These are phyloP conservation scores for Pseudolaguvia tuberculata DNA, from an alignment of 2,113 vertebrate genomes.

Conservation along the genomic window DNA sequence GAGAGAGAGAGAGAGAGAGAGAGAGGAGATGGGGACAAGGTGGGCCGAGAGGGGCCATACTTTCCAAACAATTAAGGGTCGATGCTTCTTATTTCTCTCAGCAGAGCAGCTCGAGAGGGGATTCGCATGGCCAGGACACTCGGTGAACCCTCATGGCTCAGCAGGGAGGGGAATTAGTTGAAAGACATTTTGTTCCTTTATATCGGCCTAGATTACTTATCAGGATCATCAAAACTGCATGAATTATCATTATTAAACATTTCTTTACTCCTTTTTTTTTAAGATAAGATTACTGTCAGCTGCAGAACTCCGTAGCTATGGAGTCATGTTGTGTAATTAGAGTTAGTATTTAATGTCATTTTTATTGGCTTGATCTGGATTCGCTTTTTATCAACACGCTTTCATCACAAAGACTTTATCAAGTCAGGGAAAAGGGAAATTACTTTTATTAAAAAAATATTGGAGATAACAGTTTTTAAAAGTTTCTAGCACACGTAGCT, in stretches of 20 bases:
- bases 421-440: slow-evolving; percentile 20
- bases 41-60: slow-evolving; percentile 60
- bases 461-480: not conserved
- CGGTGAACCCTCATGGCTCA: slow-evolving; percentile 58
- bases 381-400: slow-evolving; percentile 5
- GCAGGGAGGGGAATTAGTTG: slow-evolving; percentile 63
- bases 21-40: slow-evolving; percentile 29
- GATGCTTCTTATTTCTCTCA: slow-evolving; percentile 73
- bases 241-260: slow-evolving; percentile 67
- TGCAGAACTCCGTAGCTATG: slow-evolving; percentile 54
- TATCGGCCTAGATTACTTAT: slow-evolving; percentile 72
- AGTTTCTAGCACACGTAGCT: not conserved
- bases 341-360: slow-evolving; percentile 57
- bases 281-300: slow-evolving; percentile 52
- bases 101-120: slow-evolving; percentile 69
- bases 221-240: slow-evolving; percentile 70
- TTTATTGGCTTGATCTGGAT: slow-evolving; percentile 57
- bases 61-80: slow-evolving; percentile 76
- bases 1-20: slow-evolving; percentile 76
- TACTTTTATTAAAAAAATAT: slow-evolving; percentile 24
- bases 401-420: slow-evolving; percentile 32
- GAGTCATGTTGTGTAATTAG: slow-evolving; percentile 57
- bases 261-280: slow-evolving; percentile 50
- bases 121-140: slow-evolving; percentile 70
- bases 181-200: slow-evolving; percentile 62